Percentiles rank a stretch among this genome's conserved stretches.
Conservation (phyloP, 2,113 vertebrate genomes). For the Hippotragus niger region DNA sequence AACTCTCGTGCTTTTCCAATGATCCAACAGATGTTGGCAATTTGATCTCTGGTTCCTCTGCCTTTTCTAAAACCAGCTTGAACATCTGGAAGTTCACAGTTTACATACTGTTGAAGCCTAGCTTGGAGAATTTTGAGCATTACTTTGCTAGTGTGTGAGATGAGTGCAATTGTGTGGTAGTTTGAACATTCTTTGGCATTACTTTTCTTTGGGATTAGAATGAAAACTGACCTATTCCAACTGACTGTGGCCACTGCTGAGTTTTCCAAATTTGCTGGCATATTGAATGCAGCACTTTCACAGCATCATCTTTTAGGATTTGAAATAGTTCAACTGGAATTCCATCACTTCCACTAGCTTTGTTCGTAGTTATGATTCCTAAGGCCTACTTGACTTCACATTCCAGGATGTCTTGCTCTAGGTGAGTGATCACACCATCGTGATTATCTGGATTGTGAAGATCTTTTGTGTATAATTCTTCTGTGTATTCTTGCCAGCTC, state of each 20-base stretch:
- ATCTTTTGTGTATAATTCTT: neutral
- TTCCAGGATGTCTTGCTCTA: neutral
- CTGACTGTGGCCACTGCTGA: neutral
- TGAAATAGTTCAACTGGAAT: neutral
- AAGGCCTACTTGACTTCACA: neutral
- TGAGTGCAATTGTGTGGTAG: neutral
- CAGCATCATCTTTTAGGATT: neutral
- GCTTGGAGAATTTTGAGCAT: neutral
- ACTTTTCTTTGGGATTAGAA: neutral
- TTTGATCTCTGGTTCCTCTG: neutral
- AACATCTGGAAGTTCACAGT: neutral
- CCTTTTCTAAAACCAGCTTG: neutral
- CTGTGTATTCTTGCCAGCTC: neutral
- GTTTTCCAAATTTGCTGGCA: neutral
- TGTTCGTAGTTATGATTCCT: neutral
- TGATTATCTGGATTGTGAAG: neutral
- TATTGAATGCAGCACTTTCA: neutral
- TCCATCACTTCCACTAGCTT: neutral
- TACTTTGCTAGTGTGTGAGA: neutral
- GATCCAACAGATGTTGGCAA: neutral
- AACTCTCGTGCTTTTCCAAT: neutral
- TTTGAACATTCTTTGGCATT: neutral
- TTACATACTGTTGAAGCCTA: neutral
- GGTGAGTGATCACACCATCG: neutral
- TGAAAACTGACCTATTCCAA: neutral